Evolutionary conservation across 2,888 invertebrate species (phyloP), one percentile per base, ranked within the genome.

Genomic region (Epistrophe eligans): DNA sequence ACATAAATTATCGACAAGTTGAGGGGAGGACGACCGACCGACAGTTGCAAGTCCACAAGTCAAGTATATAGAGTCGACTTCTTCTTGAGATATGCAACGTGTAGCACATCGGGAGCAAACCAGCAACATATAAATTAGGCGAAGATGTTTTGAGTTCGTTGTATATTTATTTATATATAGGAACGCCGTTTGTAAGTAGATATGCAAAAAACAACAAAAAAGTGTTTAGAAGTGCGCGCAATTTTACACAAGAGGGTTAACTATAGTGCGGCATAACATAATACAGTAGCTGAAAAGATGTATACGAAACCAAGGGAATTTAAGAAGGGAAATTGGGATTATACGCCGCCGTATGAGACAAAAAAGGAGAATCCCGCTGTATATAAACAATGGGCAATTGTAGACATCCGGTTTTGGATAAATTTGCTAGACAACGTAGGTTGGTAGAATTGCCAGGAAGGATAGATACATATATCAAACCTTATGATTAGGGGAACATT

Each of bases 1-100:
- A 87, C 87, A 87, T 87, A 87, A 87, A 87, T 87, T 83, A 87
- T 87, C 71, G 74, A 79, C 81, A 66, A 72, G 67, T 60, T 19
- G 19, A 19, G 64, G 38, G 64, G 57, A 40, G 58, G 62, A 38
- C 72, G 32, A 13, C 35, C 55, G 38, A 48, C 13, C 62, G 72
- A 48, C 71, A 58, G 28, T 35, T 50, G 60, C 35, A 35, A 48
- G 17, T n/a, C 58, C 60, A 24, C 24, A 58, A 58, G 13, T 13
- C 32, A 19, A n/a, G 32, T n/a, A n/a, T n/a, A n/a, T n/a, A 35
- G 35, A 58, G 13, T 13, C 32, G 35, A n/a, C 74, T 58, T 43
- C 35, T 40, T 11, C 55, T 64, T 52, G 52, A 40, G 19, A 70
- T 57, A 19, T 66, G 84, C 67, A 55, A 71, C 32, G 70, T 76